Evolutionary conservation across 1,140 invertebrate species (phyloP).

Genomic region (Phenacoccus solenopsis): DNA sequence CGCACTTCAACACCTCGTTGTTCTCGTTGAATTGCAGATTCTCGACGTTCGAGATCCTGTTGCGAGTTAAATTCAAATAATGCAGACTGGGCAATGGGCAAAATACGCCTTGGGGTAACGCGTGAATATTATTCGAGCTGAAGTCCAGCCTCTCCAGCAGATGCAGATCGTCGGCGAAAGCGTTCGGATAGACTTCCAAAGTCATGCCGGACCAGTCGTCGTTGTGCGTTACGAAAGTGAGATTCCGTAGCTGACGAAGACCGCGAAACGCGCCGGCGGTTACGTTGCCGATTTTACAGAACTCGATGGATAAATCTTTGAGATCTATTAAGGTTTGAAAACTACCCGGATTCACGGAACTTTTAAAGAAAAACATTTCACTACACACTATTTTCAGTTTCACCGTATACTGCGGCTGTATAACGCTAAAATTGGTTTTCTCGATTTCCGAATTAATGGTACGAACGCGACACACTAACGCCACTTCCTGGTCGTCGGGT

Average conservation of each 20-base stretch:
- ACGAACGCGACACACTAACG: conserved; percentile 60
- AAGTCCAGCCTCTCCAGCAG: conserved; percentile 68
- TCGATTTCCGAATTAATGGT: conserved; percentile 81
- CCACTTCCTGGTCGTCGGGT: conserved; percentile 48
- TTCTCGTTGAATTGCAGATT: conserved; percentile 52
- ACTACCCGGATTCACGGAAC: conserved; percentile 68
- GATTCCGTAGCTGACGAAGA: conserved; percentile 62
- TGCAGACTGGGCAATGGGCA: conserved; percentile 64
- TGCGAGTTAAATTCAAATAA: conserved; percentile 65
- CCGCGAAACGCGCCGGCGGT: conserved; percentile 71
- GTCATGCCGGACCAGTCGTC: conserved; percentile 76
- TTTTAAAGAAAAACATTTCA: conserved; percentile 71
- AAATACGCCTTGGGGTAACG: conserved; percentile 64
- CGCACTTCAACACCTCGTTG: conserved; percentile 47
- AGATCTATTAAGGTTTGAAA: conserved; percentile 70
- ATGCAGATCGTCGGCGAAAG: conserved; percentile 57
- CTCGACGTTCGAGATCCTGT: conserved; percentile 61
- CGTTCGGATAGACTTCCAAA: conserved; percentile 58
- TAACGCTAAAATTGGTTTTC: conserved; percentile 78
- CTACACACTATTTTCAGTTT: conserved; percentile 67
- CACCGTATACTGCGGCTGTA: conserved; percentile 74
- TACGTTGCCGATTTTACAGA: conserved; percentile 78
- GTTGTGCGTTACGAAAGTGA: conserved; percentile 77
- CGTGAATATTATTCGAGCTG: conserved; percentile 76
- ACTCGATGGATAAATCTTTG: conserved; percentile 70